Evolutionary conservation across 2,113 vertebrate species (phyloP).

Genomic region (Chaenocephalus aceratus): DNA sequence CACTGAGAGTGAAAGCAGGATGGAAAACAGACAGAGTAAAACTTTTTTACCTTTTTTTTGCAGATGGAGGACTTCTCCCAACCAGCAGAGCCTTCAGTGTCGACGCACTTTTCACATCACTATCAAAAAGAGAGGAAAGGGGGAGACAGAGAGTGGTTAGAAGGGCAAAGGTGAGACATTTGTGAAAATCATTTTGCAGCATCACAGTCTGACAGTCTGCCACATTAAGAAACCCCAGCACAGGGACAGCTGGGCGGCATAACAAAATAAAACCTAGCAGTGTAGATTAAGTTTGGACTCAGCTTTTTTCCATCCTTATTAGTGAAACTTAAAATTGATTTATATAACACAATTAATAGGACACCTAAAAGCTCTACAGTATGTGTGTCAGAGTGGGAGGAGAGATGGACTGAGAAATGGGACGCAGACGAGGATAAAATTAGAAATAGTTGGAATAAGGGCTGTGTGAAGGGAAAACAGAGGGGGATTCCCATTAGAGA

Average conservation of each 20-base stretch:
- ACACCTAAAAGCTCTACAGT: constrained; percentile 32
- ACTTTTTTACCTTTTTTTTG: constrained; percentile 37
- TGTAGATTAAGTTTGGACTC: constrained; percentile 14
- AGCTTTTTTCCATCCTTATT: constrained; percentile 2
- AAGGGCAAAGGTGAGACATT: constrained; percentile 41
- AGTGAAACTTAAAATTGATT: constrained; percentile 23
- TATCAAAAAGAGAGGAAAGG: constrained; percentile 38
- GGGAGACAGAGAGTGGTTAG: constrained; percentile 19
- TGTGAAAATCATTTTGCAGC: constrained; percentile 18
- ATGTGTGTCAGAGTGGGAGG: constrained; percentile 32
- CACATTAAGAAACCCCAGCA: constrained; percentile 35
- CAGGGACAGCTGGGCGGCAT: constrained; percentile 8
- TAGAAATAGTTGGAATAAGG: constrained; percentile 46
- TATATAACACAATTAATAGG: constrained; percentile 56
- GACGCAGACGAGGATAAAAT: constrained; percentile 4
- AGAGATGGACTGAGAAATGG: constrained; percentile 32
- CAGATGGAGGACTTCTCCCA: constrained; percentile 49
- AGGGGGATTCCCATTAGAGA: constrained; percentile 73
- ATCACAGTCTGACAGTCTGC: constrained; percentile 14
- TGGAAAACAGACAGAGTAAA: constrained; percentile 13
- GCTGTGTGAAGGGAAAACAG: constrained; percentile 47
- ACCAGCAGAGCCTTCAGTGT: constrained; percentile 50
- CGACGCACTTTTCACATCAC: constrained; percentile 47
- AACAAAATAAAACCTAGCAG: neutral
- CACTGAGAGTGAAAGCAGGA: constrained; percentile 22